phyloP scores from a whole-genome alignment of 2,113 vertebrate species.

The Vidua macroura region DNA sequence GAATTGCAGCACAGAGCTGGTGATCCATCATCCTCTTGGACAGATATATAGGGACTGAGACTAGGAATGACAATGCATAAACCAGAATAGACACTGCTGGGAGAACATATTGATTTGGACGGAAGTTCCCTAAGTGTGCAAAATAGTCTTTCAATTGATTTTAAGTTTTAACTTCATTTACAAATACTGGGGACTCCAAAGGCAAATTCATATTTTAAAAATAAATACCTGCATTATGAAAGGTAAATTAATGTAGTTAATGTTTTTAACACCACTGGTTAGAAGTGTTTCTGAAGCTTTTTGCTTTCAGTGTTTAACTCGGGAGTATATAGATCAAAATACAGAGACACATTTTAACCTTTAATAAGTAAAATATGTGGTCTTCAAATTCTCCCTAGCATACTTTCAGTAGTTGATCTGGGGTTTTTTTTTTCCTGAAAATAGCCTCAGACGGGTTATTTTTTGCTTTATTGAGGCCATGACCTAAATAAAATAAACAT shows the following conservation, averaged over 20 bases:
- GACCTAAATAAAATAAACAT: neutral
- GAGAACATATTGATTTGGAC: neutral
- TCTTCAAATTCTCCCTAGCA: neutral
- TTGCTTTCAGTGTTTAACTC: neutral
- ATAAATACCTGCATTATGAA: neutral
- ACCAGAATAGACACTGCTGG: neutral
- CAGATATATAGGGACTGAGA: neutral
- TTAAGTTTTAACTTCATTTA: neutral
- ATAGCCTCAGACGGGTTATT: neutral
- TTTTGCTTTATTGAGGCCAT: constrained; percentile 1
- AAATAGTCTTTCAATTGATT: neutral
- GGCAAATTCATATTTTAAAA: neutral
- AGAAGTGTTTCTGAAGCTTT: neutral
- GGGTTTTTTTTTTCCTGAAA: neutral
- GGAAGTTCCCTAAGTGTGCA: neutral
- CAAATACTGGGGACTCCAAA: neutral
- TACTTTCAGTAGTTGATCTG: neutral
- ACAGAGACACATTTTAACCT: neutral
- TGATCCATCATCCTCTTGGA: neutral
- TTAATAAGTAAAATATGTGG: neutral
- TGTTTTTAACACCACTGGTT: neutral
- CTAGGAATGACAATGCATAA: neutral
- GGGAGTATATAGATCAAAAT: neutral
- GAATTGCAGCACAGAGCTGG: neutral
- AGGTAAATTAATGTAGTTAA: neutral